Conservation (phyloP, 1,140 invertebrate species). For the Aporrectodea caliginosa region DNA sequence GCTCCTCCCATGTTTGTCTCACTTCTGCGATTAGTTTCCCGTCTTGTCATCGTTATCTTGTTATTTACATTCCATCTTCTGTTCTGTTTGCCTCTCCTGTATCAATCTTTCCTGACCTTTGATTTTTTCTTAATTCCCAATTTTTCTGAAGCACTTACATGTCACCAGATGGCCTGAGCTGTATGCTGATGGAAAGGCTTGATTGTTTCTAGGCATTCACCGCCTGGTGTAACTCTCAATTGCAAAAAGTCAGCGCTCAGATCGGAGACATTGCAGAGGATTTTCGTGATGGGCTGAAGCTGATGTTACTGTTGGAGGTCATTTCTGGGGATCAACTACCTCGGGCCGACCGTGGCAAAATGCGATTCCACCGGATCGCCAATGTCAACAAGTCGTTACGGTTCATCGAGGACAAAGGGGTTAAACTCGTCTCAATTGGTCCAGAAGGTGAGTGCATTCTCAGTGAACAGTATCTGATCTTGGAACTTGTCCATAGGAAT, state of each 20-base stretch:
- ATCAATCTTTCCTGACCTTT: too few species aligned
- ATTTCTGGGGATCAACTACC: conserved; percentile 89
- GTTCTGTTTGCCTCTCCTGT: too few species aligned
- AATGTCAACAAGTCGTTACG: conserved; percentile 99
- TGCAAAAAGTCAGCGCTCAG: conserved; percentile 93
- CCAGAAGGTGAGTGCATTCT: conserved; percentile 73
- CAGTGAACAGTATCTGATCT: too few species aligned
- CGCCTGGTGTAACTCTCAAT: conserved; percentile 99
- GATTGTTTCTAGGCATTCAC: conserved; percentile 99
- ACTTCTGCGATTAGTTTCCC: too few species aligned
- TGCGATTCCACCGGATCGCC: conserved; percentile 99
- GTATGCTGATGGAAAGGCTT: too few species aligned
- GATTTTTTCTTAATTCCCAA: too few species aligned
- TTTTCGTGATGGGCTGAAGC: conserved; percentile 96
- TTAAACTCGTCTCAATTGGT: conserved; percentile 94
- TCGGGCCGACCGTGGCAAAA: conserved; percentile 96
- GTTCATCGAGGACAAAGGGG: conserved; percentile 97
- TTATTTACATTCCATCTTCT: too few species aligned
- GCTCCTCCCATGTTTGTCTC: too few species aligned
- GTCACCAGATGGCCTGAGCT: too few species aligned
- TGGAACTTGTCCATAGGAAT: too few species aligned
- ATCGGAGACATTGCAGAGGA: conserved; percentile 99
- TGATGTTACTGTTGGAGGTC: conserved; percentile 96
- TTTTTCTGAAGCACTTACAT: too few species aligned
- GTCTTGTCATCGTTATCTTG: too few species aligned